Evolutionary conservation across 2,113 vertebrate species (phyloP).

Genomic region (Pardalotus punctatus): DNA sequence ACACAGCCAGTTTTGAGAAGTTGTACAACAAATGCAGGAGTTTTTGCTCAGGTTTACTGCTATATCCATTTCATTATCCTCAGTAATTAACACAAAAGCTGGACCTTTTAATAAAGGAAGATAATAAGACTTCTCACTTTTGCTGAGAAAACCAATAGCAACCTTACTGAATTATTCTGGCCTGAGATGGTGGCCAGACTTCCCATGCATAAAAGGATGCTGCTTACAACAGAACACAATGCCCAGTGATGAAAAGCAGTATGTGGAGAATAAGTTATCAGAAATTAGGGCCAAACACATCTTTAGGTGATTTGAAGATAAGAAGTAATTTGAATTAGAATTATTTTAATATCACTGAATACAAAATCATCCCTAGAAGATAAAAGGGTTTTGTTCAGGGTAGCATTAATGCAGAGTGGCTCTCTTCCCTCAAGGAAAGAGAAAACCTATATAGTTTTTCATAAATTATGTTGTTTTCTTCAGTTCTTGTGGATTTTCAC

Average conservation of each 20-base stretch:
- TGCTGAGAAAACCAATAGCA: not conserved
- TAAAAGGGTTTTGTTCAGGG: not conserved
- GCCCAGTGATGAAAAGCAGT: not conserved
- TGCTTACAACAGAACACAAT: not conserved
- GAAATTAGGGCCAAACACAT: not conserved
- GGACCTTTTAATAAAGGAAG: not conserved
- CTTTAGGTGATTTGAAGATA: not conserved
- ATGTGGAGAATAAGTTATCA: not conserved
- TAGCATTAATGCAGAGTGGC: not conserved
- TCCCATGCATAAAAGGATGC: not conserved
- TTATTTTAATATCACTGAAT: not conserved
- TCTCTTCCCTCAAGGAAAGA: not conserved
- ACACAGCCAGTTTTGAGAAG: not conserved
- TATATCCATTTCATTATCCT: not conserved
- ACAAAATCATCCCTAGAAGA: not conserved
- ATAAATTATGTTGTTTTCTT: not conserved
- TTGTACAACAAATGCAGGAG: not conserved
- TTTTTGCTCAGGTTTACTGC: not conserved
- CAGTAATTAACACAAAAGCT: not conserved
- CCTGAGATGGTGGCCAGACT: not conserved
- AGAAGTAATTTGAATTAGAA: not conserved
- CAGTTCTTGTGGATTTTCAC: not conserved
- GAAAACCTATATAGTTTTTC: not conserved
- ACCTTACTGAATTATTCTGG: not conserved
- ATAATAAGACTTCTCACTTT: not conserved